phyloP scores from a whole-genome alignment of 2,113 vertebrate genomes.

The Pholis gunnellus region DNA sequence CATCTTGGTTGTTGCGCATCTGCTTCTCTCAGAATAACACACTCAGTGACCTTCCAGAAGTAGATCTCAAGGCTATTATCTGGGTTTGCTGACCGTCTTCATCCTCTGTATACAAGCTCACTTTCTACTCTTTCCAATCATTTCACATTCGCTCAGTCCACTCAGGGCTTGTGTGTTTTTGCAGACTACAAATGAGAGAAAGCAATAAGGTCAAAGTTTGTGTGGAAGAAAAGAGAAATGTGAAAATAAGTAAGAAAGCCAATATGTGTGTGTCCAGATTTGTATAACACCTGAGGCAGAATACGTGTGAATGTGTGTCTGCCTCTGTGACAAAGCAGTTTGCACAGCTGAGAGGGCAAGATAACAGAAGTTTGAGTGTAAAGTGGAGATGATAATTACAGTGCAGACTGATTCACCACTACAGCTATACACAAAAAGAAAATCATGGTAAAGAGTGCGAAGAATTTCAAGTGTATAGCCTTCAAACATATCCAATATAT shows the following conservation, averaged over 20 bases:
- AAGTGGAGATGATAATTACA: not conserved
- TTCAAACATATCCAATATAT: not conserved
- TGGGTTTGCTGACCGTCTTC: not conserved
- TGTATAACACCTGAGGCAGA: not conserved
- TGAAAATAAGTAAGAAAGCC: not conserved
- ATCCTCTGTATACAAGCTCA: not conserved
- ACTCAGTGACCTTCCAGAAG: not conserved
- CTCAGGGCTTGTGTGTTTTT: conserved; percentile 12
- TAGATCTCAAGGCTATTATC: not conserved
- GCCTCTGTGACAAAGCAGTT: not conserved
- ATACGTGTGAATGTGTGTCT: not conserved
- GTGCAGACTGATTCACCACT: not conserved
- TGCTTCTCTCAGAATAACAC: conserved; percentile 9
- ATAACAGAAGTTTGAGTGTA: not conserved
- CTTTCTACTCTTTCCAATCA: not conserved
- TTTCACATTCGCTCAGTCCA: conserved; percentile 10
- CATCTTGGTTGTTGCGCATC: conserved; percentile 1
- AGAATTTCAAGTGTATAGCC: not conserved
- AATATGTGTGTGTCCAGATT: not conserved
- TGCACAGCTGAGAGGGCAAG: not conserved
- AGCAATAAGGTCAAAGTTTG: not conserved
- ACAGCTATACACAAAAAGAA: not conserved
- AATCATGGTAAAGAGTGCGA: not conserved
- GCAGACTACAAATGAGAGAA: conserved; percentile 17
- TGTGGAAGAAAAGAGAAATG: not conserved